phyloP scores from a whole-genome alignment of 2,797 vertebrate genomes.

The Acestrorhynchus altus region DNA sequence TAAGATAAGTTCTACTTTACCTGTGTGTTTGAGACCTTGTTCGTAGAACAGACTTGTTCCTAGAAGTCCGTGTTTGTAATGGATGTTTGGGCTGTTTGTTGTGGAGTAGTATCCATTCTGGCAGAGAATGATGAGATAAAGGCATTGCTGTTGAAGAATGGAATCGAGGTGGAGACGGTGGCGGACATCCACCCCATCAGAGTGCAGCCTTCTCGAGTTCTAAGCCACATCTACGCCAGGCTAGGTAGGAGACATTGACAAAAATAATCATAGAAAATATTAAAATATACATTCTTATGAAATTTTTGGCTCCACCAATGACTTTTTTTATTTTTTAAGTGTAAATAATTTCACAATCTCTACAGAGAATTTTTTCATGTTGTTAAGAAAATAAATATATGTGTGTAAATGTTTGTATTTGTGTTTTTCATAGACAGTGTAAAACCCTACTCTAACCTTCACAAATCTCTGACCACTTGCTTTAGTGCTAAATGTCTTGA shows the following conservation, averaged over 20 bases:
- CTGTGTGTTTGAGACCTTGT: background rate
- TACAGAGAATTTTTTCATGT: too few relatives aligned
- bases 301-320: too few relatives aligned
- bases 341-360: too few relatives aligned
- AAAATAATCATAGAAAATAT: background rate
- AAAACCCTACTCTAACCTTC: background rate
- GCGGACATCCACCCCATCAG: constrained; percentile 89
- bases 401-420: too few relatives aligned
- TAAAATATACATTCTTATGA: too few relatives aligned
- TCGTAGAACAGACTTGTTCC: background rate
- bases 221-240: constrained; percentile 95
- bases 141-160: constrained; percentile 83
- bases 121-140: constrained; percentile 93
- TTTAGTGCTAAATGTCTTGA: background rate
- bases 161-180: constrained; percentile 86
- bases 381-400: too few relatives aligned
- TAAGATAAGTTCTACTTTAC: constrained; percentile 64
- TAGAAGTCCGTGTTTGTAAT: background rate
- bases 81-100: constrained; percentile 1
- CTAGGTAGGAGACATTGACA: constrained; percentile 77
- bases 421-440: too few relatives aligned
- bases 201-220: constrained; percentile 94
- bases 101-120: constrained; percentile 85
- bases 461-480: background rate
- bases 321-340: too few relatives aligned